Evolutionary conservation across 1,140 invertebrate genomes (phyloP).

Genomic region (Grapholita molesta): DNA sequence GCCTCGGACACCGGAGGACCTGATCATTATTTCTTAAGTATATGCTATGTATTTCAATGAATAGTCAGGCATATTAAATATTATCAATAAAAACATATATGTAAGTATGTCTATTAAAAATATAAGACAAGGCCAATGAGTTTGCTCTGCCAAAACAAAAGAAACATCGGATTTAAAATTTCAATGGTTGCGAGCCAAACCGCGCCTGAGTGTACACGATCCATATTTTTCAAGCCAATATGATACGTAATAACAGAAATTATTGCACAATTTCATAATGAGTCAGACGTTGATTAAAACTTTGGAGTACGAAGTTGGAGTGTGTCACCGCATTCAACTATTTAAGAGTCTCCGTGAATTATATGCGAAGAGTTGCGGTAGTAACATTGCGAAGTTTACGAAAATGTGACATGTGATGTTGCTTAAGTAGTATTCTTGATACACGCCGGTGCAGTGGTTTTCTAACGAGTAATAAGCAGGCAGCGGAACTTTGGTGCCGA

Average conservation of each 20-base stretch:
- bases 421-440: not conserved
- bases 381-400: not conserved
- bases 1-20: too few species aligned
- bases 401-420: not conserved
- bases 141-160: not conserved
- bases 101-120: not conserved
- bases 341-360: not conserved
- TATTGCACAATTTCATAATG: not conserved
- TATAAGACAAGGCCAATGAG: not conserved
- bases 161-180: not conserved
- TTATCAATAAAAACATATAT: not conserved
- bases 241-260: not conserved
- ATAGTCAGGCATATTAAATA: not conserved
- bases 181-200: not conserved
- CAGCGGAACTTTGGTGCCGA: too few species aligned
- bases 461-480: not conserved
- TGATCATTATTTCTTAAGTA: too few species aligned
- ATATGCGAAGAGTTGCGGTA: not conserved
- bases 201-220: not conserved
- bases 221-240: not conserved
- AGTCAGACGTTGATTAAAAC: not conserved
- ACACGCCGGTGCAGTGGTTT: not conserved
- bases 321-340: not conserved
- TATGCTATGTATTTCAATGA: too few species aligned
- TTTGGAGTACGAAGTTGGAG: not conserved